Conservation (phyloP, 2,113 vertebrate species). For the Microtus pennsylvanicus region DNA sequence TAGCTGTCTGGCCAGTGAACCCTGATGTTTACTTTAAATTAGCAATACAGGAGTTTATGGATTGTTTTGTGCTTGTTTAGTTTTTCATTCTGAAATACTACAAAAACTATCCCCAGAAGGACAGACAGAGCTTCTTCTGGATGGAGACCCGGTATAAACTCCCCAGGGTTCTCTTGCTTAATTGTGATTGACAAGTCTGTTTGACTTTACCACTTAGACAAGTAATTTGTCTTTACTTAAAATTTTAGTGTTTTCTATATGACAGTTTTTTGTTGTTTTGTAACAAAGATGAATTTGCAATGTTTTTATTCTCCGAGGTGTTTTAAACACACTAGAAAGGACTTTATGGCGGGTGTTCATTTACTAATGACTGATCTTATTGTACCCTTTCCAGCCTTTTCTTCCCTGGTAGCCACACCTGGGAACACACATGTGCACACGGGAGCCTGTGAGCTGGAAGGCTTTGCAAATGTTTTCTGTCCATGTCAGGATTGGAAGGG, state of each 20-base stretch:
- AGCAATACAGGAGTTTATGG: neutral
- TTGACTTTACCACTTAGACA: neutral
- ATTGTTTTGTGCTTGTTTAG: neutral
- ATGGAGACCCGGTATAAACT: neutral
- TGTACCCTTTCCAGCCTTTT: neutral
- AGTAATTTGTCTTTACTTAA: conserved; percentile 19
- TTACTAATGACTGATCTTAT: conserved; percentile 29
- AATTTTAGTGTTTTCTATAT: conserved; percentile 14
- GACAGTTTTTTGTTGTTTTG: neutral
- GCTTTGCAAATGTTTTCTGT: neutral
- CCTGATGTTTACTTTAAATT: conserved; percentile 47
- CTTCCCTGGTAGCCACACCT: neutral
- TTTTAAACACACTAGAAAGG: conserved; percentile 47
- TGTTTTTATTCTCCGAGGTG: conserved; percentile 11
- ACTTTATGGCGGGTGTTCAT: neutral
- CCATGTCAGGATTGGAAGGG: neutral
- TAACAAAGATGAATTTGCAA: conserved; percentile 30
- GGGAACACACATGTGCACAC: neutral
- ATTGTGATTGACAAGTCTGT: conserved; percentile 49
- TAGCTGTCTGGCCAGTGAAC: neutral
- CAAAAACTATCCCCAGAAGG: conserved; percentile 15
- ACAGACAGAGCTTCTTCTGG: neutral
- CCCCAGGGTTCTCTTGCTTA: neutral
- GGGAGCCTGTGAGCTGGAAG: neutral
- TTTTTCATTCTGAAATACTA: conserved; percentile 42